A percentile compares a stretch with the other conserved stretches of the same genome.
Conservation (phyloP, 2,888 invertebrate genomes). For the Drosophila nigritarsus region DNA sequence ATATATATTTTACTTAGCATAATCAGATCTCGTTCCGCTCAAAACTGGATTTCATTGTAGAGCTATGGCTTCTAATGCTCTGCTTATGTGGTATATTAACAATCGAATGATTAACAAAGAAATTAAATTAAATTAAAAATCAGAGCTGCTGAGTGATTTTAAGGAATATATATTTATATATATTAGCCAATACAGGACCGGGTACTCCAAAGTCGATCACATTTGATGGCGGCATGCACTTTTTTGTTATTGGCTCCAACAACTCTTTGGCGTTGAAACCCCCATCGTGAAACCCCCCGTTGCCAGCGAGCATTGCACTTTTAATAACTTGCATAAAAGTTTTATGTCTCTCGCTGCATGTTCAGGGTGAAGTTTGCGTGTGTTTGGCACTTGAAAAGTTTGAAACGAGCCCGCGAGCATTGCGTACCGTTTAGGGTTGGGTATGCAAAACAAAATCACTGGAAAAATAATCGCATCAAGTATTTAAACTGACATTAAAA, state of each 20-base stretch:
- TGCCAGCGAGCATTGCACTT: slow-evolving; percentile 55
- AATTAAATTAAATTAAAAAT: too few species aligned
- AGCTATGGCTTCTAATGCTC: neutral
- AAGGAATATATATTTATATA: neutral
- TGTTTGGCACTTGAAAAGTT: slow-evolving; percentile 80
- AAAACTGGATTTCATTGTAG: neutral
- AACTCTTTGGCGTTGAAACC: slow-evolving; percentile 58
- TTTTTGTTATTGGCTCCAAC: slow-evolving; percentile 11
- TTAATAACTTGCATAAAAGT: slow-evolving; percentile 81
- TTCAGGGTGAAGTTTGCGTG: slow-evolving; percentile 69
- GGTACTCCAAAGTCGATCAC: neutral
- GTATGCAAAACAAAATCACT: slow-evolving; percentile 71
- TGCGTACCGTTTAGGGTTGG: slow-evolving; percentile 12
- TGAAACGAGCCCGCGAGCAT: slow-evolving; percentile 40
- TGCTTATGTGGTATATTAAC: too few species aligned
- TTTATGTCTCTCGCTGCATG: slow-evolving; percentile 76
- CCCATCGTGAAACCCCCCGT: neutral
- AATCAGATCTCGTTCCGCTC: too few species aligned
- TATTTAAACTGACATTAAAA: slow-evolving; percentile 82
- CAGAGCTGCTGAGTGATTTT: neutral
- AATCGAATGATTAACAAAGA: neutral
- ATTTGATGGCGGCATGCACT: neutral
- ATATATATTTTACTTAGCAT: too few species aligned
- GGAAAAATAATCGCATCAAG: slow-evolving; percentile 78
- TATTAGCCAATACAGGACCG: neutral